Evolutionary conservation across 2,888 invertebrate species (phyloP).

Genomic region (Lumbricus terrestris): DNA sequence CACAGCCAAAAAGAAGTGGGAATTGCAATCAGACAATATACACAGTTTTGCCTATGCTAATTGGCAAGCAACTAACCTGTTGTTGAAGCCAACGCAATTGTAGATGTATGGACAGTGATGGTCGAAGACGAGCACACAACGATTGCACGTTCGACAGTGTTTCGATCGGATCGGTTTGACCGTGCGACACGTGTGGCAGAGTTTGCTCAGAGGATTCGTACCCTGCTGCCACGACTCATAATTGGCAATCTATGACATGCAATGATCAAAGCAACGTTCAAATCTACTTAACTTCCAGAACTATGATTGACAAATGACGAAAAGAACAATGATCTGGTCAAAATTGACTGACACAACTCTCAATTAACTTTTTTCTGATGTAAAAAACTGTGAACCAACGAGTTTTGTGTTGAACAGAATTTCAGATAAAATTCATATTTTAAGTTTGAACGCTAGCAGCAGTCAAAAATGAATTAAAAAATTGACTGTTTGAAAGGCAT

Average conservation of each 20-base stretch:
- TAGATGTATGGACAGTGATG: constrained; percentile 94
- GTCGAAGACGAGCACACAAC: constrained; percentile 85
- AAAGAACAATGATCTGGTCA: background rate
- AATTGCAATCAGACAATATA: too few relatives aligned
- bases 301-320: background rate
- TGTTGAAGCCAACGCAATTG: constrained; percentile 87
- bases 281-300: background rate
- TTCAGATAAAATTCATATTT: too few relatives aligned
- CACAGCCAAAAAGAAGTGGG: too few relatives aligned
- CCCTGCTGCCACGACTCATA: background rate
- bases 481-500: too few relatives aligned
- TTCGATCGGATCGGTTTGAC: constrained; percentile 80
- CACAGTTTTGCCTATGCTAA: too few relatives aligned
- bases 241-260: background rate
- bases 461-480: too few relatives aligned
- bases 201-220: constrained; percentile 54
- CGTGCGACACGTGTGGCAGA: constrained; percentile 88
- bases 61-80: constrained; percentile 63
- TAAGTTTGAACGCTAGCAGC: too few relatives aligned
- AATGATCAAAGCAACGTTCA: background rate
- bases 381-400: too few relatives aligned
- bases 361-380: too few relatives aligned
- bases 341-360: too few relatives aligned
- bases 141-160: constrained; percentile 87
- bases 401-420: too few relatives aligned